phyloP scores from a whole-genome alignment of 2,888 invertebrate species.

The Mesochorus sp. region DNA sequence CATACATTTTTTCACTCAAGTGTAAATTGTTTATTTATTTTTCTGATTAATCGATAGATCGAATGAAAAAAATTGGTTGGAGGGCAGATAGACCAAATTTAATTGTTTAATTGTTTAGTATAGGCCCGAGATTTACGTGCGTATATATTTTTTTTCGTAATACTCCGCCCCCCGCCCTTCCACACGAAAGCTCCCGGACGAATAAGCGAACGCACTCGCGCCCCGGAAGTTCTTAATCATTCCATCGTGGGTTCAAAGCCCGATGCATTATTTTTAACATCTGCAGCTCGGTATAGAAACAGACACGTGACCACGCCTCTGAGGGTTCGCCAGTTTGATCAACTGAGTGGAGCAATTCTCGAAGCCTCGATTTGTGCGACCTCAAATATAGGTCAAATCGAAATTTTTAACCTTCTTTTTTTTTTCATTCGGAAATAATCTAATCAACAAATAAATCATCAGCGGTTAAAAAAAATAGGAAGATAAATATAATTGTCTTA shows the following conservation, averaged over 20 bases:
- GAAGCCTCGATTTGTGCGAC: slow-evolving; percentile 4
- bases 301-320: slow-evolving; percentile 30
- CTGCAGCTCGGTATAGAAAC: slow-evolving; percentile 45
- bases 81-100: background rate
- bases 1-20: no score
- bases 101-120: background rate
- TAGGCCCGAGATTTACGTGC: slow-evolving; percentile 32
- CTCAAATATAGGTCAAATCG: slow-evolving; percentile 11
- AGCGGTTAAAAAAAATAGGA: no score
- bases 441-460: no score
- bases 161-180: slow-evolving; percentile 10
- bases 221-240: slow-evolving; percentile 62
- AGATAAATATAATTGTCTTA: no score
- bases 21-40: no score
- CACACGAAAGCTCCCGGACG: slow-evolving; percentile 31
- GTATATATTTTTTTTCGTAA: slow-evolving; percentile 39
- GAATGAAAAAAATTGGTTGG: background rate
- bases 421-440: no score
- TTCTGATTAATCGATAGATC: no score
- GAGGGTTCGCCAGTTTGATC: slow-evolving; percentile 29
- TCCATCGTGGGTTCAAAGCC: slow-evolving; percentile 58
- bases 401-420: background rate
- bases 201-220: slow-evolving; percentile 28
- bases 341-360: background rate
- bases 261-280: slow-evolving; percentile 62